Evolutionary conservation across 2,113 vertebrate genomes (phyloP).

Genomic region (Empidonax alnorum): DNA sequence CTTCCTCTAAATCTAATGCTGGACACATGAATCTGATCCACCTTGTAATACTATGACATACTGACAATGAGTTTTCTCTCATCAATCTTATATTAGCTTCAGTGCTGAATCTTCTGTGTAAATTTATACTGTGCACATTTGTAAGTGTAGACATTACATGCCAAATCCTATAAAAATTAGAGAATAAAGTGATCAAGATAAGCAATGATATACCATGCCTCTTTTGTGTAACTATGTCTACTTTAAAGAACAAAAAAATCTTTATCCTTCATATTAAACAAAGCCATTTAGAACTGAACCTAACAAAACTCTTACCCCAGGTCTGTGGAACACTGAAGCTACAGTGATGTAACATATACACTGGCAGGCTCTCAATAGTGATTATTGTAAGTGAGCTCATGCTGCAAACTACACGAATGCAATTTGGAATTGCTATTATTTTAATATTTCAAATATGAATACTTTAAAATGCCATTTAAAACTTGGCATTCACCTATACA

Average conservation of each 20-base stretch:
- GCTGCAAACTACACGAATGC: not conserved
- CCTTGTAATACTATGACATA: not conserved
- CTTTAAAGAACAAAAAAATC: not conserved
- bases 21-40: not conserved
- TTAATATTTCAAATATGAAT: not conserved
- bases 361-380: not conserved
- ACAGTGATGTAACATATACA: not conserved
- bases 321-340: not conserved
- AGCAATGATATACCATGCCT: not conserved
- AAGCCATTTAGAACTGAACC: not conserved
- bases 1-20: conserved; percentile 9
- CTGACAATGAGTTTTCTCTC: conserved; percentile 5
- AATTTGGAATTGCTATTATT: not conserved
- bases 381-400: not conserved
- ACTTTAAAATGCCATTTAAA: not conserved
- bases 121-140: not conserved
- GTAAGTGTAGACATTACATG: not conserved
- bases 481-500: not conserved
- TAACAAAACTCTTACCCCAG: not conserved
- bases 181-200: not conserved
- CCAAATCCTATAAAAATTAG: not conserved
- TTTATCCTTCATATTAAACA: not conserved
- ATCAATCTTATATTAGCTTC: not conserved
- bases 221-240: not conserved
- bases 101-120: not conserved